Evolutionary conservation across 2,797 vertebrate genomes (phyloP).

Genomic region (Harpagifer antarcticus): DNA sequence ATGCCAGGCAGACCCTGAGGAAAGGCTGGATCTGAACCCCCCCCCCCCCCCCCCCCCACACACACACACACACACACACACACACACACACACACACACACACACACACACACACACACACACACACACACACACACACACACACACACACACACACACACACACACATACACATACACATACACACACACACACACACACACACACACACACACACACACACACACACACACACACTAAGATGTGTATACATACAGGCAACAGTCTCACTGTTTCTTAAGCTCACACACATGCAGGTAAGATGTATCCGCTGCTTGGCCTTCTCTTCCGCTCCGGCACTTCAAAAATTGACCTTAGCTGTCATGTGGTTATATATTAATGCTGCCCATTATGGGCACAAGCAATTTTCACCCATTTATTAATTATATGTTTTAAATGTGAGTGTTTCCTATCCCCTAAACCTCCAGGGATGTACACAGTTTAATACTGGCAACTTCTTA

Average conservation of each 20-base stretch:
- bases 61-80: no score
- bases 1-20: constrained; percentile 78
- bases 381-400: no score
- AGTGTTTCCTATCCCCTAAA: no score
- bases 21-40: constrained; percentile 63
- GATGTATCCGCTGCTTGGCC: background rate
- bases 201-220: background rate
- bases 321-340: background rate
- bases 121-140: background rate
- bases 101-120: no score
- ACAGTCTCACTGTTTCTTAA: background rate
- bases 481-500: no score
- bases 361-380: no score
- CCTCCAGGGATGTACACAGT: no score
- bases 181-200: constrained; percentile 19
- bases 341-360: no score
- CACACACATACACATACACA: background rate
- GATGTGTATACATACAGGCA: background rate
- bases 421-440: no score
- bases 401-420: no score
- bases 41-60: no score
- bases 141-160: no score
- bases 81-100: background rate
- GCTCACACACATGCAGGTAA: constrained; percentile 12
- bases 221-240: background rate